Conservation (phyloP, 2,888 invertebrate species). For the Stegana nigrithorax region DNA sequence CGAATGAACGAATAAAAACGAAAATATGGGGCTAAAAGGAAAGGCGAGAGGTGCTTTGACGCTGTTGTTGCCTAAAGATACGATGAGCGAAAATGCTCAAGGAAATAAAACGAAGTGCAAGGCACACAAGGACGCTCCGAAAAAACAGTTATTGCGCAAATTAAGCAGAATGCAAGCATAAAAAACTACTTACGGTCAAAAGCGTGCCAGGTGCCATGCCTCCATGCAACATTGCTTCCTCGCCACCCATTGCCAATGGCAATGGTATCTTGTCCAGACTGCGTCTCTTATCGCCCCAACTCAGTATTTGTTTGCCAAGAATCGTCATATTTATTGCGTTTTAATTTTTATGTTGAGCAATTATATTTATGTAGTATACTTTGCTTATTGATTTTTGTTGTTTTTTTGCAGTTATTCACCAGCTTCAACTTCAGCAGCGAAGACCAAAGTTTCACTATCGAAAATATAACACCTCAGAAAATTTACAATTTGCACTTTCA, state of each 20-base stretch:
- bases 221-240: conserved; percentile 50
- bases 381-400: not conserved
- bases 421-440: no score
- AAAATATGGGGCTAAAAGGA: not conserved
- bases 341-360: conserved; percentile 4
- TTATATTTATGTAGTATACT: no score
- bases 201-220: conserved; percentile 43
- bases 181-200: conserved; percentile 61
- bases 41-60: conserved; percentile 19
- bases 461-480: no score
- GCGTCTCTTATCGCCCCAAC: conserved; percentile 76
- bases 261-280: conserved; percentile 73
- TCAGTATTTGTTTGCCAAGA: conserved; percentile 76
- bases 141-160: conserved; percentile 47
- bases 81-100: no score
- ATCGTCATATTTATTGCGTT: conserved; percentile 77
- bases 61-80: no score
- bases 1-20: not conserved
- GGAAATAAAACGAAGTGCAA: conserved; percentile 16
- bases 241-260: conserved; percentile 71
- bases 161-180: not conserved
- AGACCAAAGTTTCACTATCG: no score
- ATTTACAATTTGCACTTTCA: no score
- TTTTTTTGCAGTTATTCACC: not conserved
- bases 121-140: conserved; percentile 49